Evolutionary conservation across 2,888 invertebrate genomes (phyloP).

Genomic region (Zaprionus bogoriensis): DNA sequence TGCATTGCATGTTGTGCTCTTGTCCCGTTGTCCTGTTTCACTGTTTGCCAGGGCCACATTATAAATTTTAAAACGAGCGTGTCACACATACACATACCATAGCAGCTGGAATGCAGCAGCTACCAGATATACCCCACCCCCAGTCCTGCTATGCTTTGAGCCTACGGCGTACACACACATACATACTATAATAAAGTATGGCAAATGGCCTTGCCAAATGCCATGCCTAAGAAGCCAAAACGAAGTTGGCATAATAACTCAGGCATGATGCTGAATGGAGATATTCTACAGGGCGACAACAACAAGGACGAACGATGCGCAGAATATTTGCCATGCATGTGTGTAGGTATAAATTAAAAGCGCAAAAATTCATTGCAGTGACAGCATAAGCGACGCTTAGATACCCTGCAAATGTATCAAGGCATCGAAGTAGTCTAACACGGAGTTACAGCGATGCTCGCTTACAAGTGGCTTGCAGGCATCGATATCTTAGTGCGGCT

Average conservation of each 20-base stretch:
- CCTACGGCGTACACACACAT: conserved; percentile 6
- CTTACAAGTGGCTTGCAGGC: too few relatives aligned
- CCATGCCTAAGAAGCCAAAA: conserved; percentile 71
- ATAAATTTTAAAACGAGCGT: conserved; percentile 77
- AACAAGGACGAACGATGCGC: conserved; percentile 27
- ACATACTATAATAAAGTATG: conserved; percentile 47
- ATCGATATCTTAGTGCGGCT: too few relatives aligned
- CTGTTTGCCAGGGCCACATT: conserved; percentile 56
- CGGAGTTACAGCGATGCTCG: too few relatives aligned
- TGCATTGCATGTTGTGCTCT: conserved; percentile 64
- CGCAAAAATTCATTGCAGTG: conserved; percentile 6
- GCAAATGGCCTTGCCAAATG: conserved; percentile 77
- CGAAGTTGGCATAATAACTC: conserved; percentile 76
- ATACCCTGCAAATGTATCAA: conserved; percentile 10
- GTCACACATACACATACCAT: conserved; percentile 49
- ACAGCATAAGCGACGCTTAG: neutral
- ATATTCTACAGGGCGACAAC: conserved; percentile 40
- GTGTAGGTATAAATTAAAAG: conserved; percentile 49
- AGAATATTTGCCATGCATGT: conserved; percentile 40
- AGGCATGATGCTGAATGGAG: conserved; percentile 68
- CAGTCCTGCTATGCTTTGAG: neutral
- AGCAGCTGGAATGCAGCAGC: conserved; percentile 30
- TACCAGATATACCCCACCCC: too few relatives aligned
- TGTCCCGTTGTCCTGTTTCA: conserved; percentile 33
- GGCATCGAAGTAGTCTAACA: too few relatives aligned